Evolutionary conservation across 2,113 vertebrate genomes (phyloP), one percentile per base, ranked within the genome.

Genomic region (Lucifuga dentata): DNA sequence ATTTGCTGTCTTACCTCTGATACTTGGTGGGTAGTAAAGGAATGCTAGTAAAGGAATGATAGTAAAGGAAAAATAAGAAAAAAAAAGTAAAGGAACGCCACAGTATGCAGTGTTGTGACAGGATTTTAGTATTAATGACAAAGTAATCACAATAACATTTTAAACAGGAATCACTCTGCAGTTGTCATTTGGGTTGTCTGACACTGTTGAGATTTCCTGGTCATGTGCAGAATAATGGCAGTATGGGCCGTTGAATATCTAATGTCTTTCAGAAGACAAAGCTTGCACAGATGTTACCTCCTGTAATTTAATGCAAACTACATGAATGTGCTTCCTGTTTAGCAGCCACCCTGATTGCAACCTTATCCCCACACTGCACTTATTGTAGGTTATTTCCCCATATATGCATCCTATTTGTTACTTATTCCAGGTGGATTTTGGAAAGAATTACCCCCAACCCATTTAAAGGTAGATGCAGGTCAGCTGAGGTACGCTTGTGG

Each of bases 241-340:
- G 52, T 38, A 45, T n/a, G 5, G 48, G 58, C 53, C 15, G 2
- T 45, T 68, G 45, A 70, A 68, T 66, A 53, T 71, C 50, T 81
- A 86, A 89, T 88, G 78, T 49, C 36, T 83, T 88, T 82, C 85
- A 88, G 81, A 81, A 70, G 61, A 67, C 55, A 84, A 74, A 88
- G 67, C 79, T 86, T 71, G 39, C 77, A 63, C 84, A 90, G 88
- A 88, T 89, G 85, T 69, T 59, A 70, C 55, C 78, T 84, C 56
- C 67, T 84, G 81, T 89, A 85, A 81, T 86, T 85, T 77, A 85
- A 86, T 81, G 79, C 80, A 81, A 69, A 76, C 82, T 85, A 77
- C 63, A 73, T 78, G 78, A 78, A 82, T 76, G 69, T 38, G 64
- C 67, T 88, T 84, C 78, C 80, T 78, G 73, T 73, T 59, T n/a